Conservation (phyloP, 1,140 invertebrate species). For the Brachionus manjavacas region DNA sequence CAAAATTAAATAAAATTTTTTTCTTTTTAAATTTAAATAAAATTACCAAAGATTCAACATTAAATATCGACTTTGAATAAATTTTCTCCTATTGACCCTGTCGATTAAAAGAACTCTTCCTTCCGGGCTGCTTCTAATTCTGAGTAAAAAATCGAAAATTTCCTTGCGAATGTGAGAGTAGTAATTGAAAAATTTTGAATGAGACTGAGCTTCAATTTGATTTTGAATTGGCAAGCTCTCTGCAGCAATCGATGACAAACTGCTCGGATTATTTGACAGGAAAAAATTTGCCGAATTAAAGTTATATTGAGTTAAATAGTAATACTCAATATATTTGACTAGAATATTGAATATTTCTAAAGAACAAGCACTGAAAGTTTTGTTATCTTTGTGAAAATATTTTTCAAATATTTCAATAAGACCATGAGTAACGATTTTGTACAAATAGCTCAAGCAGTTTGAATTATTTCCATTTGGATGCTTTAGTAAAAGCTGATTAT, state of each 20-base stretch:
- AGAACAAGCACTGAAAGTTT: background rate
- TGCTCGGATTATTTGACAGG: background rate
- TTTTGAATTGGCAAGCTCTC: background rate
- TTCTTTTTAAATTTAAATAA: background rate
- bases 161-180: constrained; percentile 4
- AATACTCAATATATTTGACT: constrained; percentile 27
- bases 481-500: background rate
- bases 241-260: background rate
- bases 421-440: background rate
- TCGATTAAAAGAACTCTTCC: background rate
- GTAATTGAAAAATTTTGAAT: constrained; percentile 15
- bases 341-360: constrained; percentile 30
- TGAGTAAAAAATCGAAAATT: constrained; percentile 31
- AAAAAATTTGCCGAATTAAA: background rate
- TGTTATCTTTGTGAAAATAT: background rate
- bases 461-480: background rate
- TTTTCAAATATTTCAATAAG: constrained; percentile 25
- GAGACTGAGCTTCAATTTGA: background rate
- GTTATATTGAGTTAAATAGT: constrained; percentile 7
- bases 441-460: constrained; percentile 26
- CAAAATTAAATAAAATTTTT: background rate
- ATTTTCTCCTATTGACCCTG: background rate
- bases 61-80: background rate
- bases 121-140: background rate
- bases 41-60: constrained; percentile 7